Base-by-base conservation (phyloP, 1,140 invertebrate genomes). In the Bombus superbus region DNA sequence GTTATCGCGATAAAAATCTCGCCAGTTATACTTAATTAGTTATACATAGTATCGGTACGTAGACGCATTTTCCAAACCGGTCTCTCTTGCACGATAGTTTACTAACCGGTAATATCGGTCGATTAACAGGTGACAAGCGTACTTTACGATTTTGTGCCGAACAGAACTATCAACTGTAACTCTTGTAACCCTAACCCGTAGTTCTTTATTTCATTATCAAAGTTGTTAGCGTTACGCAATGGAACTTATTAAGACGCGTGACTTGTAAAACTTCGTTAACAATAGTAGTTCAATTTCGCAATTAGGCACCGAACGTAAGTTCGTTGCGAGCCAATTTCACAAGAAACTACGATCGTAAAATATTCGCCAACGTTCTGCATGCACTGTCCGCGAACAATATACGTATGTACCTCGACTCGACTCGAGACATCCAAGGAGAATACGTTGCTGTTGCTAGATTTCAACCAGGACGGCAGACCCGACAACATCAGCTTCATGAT, bases 401-500 rank as follows among this genome's bases (percentile, higher is more conserved):
- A 28, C 47, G 18, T 3, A 59, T 59, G 25, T 28, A 59, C 25
- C 22, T 10, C 25, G 25, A 32, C 13, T 32, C 62, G 62, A 18
- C 64, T 32, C 2, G 25, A 28, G 2, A 2, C n/a, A 32, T 32
- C 47, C 8, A 64, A 40, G 44, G 15, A 6, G 13, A 76, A 6
- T 47, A 40, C 62, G 15, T 59, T 35, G 35, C 11, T 89, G 89
- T 89, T 97, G 96, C 87, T 95, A 98, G 98, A 99, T 96, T 99
- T 99, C 94, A 98, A 99, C 95, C 97, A 97, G 94, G 98, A 99
- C 94, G 98, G 98, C 8, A 97, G 97, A 93, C 96, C 98, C 5
- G 98, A 99, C 94, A 98, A 98, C 94, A 99, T 99, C 89, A 98
- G 97, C 77, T 99, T 99, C 94, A 98, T 99, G 97, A 99, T 99